phyloP scores from a whole-genome alignment of 2,797 vertebrate genomes.

The Poecilia wingei region DNA sequence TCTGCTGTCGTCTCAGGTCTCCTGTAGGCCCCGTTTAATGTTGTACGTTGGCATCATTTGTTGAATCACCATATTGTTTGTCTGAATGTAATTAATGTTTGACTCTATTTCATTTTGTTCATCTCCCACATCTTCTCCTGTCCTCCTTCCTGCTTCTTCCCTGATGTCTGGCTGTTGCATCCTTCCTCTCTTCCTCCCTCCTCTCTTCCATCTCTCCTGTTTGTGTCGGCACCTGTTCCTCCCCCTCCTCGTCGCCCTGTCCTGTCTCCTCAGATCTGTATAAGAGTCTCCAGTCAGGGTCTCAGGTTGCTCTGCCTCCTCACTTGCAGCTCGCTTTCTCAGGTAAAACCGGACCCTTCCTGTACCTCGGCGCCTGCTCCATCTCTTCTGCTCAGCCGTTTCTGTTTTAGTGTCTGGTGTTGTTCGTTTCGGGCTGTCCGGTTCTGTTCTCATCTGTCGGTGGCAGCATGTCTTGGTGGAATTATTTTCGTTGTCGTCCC shows the following conservation, averaged over 20 bases:
- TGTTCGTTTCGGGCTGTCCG: slow-evolving; percentile 31
- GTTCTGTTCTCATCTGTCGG: slow-evolving; percentile 50
- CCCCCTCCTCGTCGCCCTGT: slow-evolving; percentile 40
- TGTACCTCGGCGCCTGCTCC: slow-evolving; percentile 38
- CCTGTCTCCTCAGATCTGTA: slow-evolving; percentile 90
- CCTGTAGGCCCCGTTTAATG: slow-evolving; percentile 36
- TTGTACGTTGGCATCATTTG: slow-evolving; percentile 48
- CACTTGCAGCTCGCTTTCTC: slow-evolving; percentile 94
- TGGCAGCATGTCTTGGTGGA: slow-evolving; percentile 49
- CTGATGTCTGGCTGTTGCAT: slow-evolving; percentile 28
- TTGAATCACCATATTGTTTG: slow-evolving; percentile 56
- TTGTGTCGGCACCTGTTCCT: slow-evolving; percentile 15
- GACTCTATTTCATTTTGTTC: slow-evolving; percentile 66
- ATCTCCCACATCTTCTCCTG: slow-evolving; percentile 30
- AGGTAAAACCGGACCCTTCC: slow-evolving; percentile 83
- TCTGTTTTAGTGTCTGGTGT: slow-evolving; percentile 43
- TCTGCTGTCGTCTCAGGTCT: slow-evolving; percentile 18
- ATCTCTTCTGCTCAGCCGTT: slow-evolving; percentile 9
- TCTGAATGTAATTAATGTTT: slow-evolving; percentile 55
- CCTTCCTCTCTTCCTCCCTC: slow-evolving; percentile 12
- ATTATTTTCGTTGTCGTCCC: slow-evolving; percentile 1
- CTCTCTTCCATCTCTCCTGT: not conserved
- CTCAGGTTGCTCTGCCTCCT: slow-evolving; percentile 93
- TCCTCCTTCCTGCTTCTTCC: slow-evolving; percentile 6
- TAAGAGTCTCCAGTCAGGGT: slow-evolving; percentile 97